Conservation (phyloP, 2,888 invertebrate genomes). For the Drosophila nigricruria region DNA sequence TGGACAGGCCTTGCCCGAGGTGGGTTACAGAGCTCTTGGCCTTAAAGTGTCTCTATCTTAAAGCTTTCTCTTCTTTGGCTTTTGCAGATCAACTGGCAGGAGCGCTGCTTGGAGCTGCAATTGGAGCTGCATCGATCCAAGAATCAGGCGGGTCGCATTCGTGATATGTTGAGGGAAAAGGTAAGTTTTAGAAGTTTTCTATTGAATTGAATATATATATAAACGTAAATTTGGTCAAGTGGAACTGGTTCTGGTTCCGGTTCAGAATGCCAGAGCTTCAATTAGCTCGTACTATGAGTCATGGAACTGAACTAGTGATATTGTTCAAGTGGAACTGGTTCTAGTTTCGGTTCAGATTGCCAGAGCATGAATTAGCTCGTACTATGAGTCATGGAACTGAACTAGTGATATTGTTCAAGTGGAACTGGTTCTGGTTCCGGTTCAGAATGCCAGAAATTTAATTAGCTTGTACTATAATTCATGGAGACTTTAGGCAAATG, state of each 20-base stretch:
- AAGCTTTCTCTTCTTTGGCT: neutral
- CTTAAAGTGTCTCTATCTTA: too few species aligned
- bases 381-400: neutral
- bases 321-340: neutral
- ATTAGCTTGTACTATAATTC: neutral
- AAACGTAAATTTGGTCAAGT: too few species aligned
- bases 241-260: neutral
- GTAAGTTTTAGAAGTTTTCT: slow-evolving; percentile 86
- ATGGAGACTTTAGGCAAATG: neutral
- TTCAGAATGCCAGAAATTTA: neutral
- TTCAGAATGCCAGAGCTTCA: neutral
- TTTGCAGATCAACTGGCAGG: slow-evolving; percentile 92
- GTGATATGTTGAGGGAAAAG: slow-evolving; percentile 96
- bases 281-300: neutral
- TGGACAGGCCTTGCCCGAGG: slow-evolving; percentile 85
- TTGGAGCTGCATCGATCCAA: slow-evolving; percentile 94
- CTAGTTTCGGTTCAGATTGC: neutral
- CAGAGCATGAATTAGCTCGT: neutral
- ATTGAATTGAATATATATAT: neutral
- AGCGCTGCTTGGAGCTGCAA: slow-evolving; percentile 94
- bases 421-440: neutral
- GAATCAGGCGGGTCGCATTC: slow-evolving; percentile 93
- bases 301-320: neutral
- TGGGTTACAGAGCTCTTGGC: slow-evolving; percentile 48
- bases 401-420: neutral